Evolutionary conservation across 2,113 vertebrate species (phyloP), one percentile per base, ranked within the genome.

Genomic region (Austrofundulus limnaeus): DNA sequence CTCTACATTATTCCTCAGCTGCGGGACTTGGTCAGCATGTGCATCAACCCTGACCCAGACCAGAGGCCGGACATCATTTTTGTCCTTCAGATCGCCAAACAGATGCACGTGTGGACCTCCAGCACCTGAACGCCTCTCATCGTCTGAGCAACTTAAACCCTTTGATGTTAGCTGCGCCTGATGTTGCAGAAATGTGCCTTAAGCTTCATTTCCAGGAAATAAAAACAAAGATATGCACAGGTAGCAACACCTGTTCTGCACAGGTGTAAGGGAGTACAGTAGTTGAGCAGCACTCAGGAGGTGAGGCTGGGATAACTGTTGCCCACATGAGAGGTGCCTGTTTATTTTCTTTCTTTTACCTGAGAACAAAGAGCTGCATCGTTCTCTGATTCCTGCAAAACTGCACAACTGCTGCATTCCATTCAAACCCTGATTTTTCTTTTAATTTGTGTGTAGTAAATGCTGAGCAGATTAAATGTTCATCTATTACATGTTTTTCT

Each of bases 51-150:
- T 2, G 82, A 84, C 14, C 82, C 85, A 3, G 77, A 78, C 53
- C 79, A 78, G 79, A 78, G 85, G n/a, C 85, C 85, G 0, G 85
- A 87, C 77, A 87, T 87, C 11, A 63, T 81, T 24, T 87, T 82
- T 20, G 75, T 87, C 68, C 77, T 80, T 59, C 85, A 87, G 56
- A 57, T 80, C 9, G 48, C 85, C 61, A 78, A 68, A 66, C 85
- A 87, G 66, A 84, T 84, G 80, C 77, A 84, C 63, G 41, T 74
- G 62, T 84, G 82, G 82, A 82, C 66, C 0, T 76, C 77, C 42
- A 87, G 80, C 77, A 87, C 67, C 63, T 87, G 79, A 84, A 49
- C 31, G 10, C 15, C 49, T 2, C 17, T 2, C 31, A 25, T n/a
- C 17, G 39, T 46, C 15, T 53, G 70, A 66, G 70, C 31, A 59